Conservation (phyloP, 2,797 vertebrate genomes). For the Ctenopoma multispine region DNA sequence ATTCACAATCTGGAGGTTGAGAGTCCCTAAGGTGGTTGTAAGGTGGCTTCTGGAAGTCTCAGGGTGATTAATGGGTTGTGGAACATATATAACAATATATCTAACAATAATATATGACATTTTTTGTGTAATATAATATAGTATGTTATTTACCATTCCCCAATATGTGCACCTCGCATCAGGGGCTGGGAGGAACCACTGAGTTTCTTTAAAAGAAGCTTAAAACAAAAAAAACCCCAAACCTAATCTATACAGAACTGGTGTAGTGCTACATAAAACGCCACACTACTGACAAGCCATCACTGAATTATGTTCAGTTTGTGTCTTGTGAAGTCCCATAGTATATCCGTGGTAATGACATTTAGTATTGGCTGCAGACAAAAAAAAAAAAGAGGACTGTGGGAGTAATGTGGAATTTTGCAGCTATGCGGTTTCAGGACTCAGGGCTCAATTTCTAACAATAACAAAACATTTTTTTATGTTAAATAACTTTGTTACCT, state of each 20-base stretch:
- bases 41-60: slow-evolving; percentile 45
- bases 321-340: slow-evolving; percentile 29
- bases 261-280: slow-evolving; percentile 28
- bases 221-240: slow-evolving; percentile 11
- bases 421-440: slow-evolving; percentile 3
- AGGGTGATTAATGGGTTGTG: slow-evolving; percentile 30
- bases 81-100: slow-evolving; percentile 14
- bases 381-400: not conserved
- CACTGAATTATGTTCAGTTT: slow-evolving; percentile 45
- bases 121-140: no score
- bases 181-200: not conserved
- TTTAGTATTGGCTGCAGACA: slow-evolving; percentile 27
- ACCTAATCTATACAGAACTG: slow-evolving; percentile 36
- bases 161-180: slow-evolving; percentile 14
- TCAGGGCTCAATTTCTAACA: not conserved
- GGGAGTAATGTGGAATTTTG: slow-evolving; percentile 16
- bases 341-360: slow-evolving; percentile 21
- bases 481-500: no score
- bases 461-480: no score
- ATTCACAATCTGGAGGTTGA: slow-evolving; percentile 47
- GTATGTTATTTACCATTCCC: not conserved
- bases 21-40: slow-evolving; percentile 20
- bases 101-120: no score
- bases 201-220: slow-evolving; percentile 32
- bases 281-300: slow-evolving; percentile 43